A percentile compares a stretch with the other conserved stretches of the same genome.
These are phyloP conservation scores for Apus apus DNA, from an alignment of 2,113 vertebrate genomes.

Conservation along the genomic window DNA sequence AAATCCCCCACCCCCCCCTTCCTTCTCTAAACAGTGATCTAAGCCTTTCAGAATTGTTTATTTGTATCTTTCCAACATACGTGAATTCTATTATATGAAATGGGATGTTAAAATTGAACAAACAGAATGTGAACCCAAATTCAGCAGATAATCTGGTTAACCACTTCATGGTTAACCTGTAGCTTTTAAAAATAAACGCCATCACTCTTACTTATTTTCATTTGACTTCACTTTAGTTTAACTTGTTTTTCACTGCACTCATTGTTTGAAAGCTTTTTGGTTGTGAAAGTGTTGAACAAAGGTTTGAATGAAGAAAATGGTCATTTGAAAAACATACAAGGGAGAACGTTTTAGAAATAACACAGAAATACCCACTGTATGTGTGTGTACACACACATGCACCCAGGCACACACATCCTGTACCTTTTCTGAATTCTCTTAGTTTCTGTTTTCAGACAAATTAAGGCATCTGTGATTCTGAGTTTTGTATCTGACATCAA, in stretches of 20 bases:
- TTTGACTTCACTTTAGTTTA: not conserved
- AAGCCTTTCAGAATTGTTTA: constrained; percentile 3
- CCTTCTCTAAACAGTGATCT: not conserved
- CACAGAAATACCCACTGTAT: not conserved
- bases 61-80: not conserved
- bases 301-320: not conserved
- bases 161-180: not conserved
- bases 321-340: not conserved
- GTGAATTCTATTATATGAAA: not conserved
- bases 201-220: not conserved
- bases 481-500: constrained; percentile 25
- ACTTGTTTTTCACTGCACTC: not conserved
- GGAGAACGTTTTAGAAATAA: not conserved
- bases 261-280: not conserved
- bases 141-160: not conserved
- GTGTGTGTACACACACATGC: not conserved
- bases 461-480: constrained; percentile 15
- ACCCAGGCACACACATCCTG: not conserved
- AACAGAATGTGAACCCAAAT: not conserved
- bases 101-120: not conserved
- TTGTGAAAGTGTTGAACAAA: not conserved
- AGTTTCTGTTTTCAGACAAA: not conserved
- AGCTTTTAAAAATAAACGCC: not conserved
- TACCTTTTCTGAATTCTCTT: constrained; percentile 19
- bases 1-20: not conserved